Conservation (phyloP, 92 coral and sea anemone genomes). For the Actinernus sp. region DNA sequence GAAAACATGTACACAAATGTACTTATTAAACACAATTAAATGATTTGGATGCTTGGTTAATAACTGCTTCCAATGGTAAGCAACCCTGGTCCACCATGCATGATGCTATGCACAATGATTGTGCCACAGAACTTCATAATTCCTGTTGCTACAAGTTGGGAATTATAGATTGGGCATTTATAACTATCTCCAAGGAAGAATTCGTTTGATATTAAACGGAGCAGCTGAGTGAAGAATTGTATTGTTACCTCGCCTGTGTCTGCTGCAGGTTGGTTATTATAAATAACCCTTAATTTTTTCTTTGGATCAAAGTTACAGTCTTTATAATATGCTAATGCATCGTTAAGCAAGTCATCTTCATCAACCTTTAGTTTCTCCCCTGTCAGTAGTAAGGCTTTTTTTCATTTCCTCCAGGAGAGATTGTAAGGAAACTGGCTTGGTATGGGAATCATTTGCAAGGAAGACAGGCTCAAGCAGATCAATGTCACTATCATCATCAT, state of each 20-base stretch:
- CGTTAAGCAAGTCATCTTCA: conserved; percentile 59
- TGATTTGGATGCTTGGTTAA: too few species aligned
- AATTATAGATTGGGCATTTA: conserved; percentile 31
- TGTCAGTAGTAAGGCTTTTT: conserved; percentile 18
- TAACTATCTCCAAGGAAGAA: conserved; percentile 29
- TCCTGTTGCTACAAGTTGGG: conserved; percentile 33
- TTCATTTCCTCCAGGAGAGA: conserved; percentile 24
- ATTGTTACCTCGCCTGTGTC: too few species aligned
- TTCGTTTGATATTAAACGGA: conserved; percentile 7
- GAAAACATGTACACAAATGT: too few species aligned
- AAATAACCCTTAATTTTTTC: too few species aligned
- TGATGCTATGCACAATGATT: conserved; percentile 54
- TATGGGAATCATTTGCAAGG: not conserved
- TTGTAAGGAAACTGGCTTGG: conserved; percentile 8
- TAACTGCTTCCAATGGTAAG: too few species aligned
- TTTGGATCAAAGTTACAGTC: conserved; percentile 38
- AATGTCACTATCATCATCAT: conserved; percentile 15
- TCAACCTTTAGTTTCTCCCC: conserved; percentile 46
- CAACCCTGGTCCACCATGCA: conserved; percentile 72
- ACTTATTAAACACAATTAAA: too few species aligned
- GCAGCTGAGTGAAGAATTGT: conserved; percentile 31
- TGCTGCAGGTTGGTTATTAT: too few species aligned
- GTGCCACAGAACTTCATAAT: too few species aligned
- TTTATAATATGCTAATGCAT: conserved; percentile 68
- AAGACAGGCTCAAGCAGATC: conserved; percentile 19